Conservation (phyloP, 2,797 vertebrate species). For the Gallinago nigripennis region DNA sequence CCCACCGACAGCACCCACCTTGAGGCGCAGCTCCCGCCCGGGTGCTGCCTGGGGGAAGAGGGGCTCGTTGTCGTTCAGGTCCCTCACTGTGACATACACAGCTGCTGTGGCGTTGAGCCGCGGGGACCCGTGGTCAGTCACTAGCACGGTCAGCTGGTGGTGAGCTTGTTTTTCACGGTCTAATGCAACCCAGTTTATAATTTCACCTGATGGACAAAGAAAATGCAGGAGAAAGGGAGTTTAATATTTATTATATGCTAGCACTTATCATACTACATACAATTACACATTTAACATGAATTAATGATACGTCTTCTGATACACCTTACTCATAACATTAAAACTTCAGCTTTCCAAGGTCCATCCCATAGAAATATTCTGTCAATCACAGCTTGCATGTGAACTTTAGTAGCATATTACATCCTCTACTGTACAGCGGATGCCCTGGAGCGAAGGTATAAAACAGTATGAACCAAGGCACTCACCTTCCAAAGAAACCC, state of each 20-base stretch:
- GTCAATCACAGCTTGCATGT: not conserved
- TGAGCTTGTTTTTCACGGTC: constrained; percentile 85
- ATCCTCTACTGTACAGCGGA: not conserved
- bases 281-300: not conserved
- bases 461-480: not conserved
- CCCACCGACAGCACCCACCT: constrained; percentile 62
- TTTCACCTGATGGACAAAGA: constrained; percentile 81
- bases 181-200: constrained; percentile 87
- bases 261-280: not conserved
- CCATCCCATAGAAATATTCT: not conserved
- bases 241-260: too few relatives aligned
- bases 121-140: constrained; percentile 85
- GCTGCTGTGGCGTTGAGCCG: constrained; percentile 81
- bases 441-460: not conserved
- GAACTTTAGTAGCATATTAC: not conserved
- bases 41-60: constrained; percentile 81
- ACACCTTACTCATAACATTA: not conserved
- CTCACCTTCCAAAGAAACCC: not conserved
- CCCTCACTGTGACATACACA: constrained; percentile 80
- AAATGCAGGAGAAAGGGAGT: not conserved
- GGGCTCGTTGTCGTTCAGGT: constrained; percentile 89
- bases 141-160: constrained; percentile 85
- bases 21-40: constrained; percentile 76
- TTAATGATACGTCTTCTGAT: not conserved
- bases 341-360: not conserved